Evolutionary conservation across 2,888 invertebrate species (phyloP).

Genomic region (Platynereis dumerilii): DNA sequence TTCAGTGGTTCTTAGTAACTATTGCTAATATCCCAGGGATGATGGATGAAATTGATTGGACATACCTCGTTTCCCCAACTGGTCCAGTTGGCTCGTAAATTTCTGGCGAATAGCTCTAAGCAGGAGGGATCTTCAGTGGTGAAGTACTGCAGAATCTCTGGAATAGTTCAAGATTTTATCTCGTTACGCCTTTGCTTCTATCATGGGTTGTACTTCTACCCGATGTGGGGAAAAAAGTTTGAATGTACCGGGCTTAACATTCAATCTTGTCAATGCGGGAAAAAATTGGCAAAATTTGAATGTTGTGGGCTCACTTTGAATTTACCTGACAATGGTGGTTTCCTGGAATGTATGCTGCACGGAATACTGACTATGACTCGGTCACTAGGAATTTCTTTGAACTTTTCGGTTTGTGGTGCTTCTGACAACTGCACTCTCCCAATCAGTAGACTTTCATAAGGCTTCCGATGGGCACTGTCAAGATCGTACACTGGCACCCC

Average conservation of each 20-base stretch:
- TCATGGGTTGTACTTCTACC: too few species aligned
- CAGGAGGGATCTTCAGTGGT: conserved; percentile 70
- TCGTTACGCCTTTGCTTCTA: too few species aligned
- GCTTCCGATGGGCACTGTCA: conserved; percentile 76
- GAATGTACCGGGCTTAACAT: too few species aligned
- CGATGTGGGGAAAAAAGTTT: too few species aligned
- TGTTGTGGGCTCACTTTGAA: too few species aligned
- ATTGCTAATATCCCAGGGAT: too few species aligned
- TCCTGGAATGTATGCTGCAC: conserved; percentile 92
- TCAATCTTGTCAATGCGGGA: too few species aligned
- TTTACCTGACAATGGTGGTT: conserved; percentile 82
- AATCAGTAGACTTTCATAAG: conserved; percentile 82
- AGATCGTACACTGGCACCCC: conserved; percentile 76
- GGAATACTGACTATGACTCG: conserved; percentile 82
- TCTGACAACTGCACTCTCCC: conserved; percentile 56
- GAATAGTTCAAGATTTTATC: conserved; percentile 9
- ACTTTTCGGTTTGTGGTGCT: too few species aligned
- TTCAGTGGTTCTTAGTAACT: too few species aligned
- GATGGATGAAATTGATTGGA: conserved; percentile 5
- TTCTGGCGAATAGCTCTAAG: conserved; percentile 91
- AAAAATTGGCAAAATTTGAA: too few species aligned
- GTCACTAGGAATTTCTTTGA: conserved; percentile 58
- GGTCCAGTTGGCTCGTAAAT: conserved; percentile 82
- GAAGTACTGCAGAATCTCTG: conserved; percentile 73
- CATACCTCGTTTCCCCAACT: conserved; percentile 88